Evolutionary conservation across 2,888 invertebrate genomes (phyloP).

Genomic region (Drosophila ustulata): DNA sequence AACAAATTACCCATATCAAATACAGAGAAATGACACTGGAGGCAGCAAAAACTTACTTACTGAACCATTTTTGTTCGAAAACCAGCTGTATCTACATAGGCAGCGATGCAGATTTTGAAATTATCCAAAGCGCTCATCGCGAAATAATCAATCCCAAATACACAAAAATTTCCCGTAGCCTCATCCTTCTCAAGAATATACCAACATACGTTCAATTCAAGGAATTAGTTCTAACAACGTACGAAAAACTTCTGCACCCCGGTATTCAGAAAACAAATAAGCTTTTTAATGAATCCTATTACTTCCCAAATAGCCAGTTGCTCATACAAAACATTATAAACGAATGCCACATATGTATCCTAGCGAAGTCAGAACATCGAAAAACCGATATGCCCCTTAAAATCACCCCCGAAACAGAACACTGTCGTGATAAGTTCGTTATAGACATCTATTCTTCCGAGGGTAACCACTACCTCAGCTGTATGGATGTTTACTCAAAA

Average conservation of each 20-base stretch:
- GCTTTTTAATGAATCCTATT: too few species aligned
- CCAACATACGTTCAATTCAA: background rate
- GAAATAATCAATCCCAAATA: background rate
- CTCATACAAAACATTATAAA: too few species aligned
- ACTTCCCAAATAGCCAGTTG: too few species aligned
- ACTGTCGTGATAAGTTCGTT: background rate
- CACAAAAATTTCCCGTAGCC: background rate
- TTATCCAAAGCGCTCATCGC: background rate
- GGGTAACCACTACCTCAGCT: background rate
- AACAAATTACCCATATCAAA: too few species aligned
- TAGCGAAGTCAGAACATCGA: too few species aligned
- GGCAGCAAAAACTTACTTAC: too few species aligned
- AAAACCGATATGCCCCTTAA: too few species aligned
- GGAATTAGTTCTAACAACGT: background rate
- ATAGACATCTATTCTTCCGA: constrained; percentile 2
- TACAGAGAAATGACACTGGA: too few species aligned
- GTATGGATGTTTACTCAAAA: background rate
- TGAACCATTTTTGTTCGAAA: too few species aligned
- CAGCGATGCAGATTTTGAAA: background rate
- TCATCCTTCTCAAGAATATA: background rate
- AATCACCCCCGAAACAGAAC: too few species aligned
- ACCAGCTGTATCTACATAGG: too few species aligned
- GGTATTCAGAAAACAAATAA: constrained; percentile 1
- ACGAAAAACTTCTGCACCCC: background rate
- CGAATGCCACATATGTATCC: too few species aligned